phyloP scores from a whole-genome alignment of 2,113 vertebrate species.

The Osmerus mordax region DNA sequence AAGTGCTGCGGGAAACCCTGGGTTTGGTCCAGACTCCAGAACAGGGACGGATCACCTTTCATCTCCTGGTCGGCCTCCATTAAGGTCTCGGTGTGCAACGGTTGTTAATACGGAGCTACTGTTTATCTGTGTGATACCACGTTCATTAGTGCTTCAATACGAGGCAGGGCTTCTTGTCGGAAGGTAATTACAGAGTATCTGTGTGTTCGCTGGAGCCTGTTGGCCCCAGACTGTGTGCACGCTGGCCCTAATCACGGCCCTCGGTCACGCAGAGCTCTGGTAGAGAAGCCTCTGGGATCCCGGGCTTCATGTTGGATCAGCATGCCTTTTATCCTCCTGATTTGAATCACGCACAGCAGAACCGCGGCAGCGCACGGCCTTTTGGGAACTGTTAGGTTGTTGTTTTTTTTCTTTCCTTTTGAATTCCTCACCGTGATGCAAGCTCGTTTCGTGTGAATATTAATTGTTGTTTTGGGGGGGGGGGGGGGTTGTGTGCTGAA shows the following conservation, averaged over 20 bases:
- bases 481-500: too few species aligned
- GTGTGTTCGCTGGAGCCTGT: conserved; percentile 37
- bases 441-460: too few species aligned
- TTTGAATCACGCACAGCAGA: conserved; percentile 45
- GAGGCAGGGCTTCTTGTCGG: conserved; percentile 45
- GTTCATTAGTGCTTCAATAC: conserved; percentile 57
- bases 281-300: conserved; percentile 29
- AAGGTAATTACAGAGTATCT: conserved; percentile 49
- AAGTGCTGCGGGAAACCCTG: too few species aligned
- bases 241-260: conserved; percentile 40
- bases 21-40: too few species aligned
- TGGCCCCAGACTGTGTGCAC: conserved; percentile 25
- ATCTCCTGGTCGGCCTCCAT: too few species aligned
- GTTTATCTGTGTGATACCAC: conserved; percentile 52
- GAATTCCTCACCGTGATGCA: too few species aligned
- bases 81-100: too few species aligned
- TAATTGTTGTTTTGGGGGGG: too few species aligned
- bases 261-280: conserved; percentile 48
- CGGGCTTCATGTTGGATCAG: conserved; percentile 60
- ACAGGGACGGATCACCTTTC: too few species aligned
- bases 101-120: not conserved
- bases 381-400: conserved; percentile 35
- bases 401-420: conserved; percentile 9
- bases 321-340: conserved; percentile 61
- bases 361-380: conserved; percentile 40